phyloP scores from a whole-genome alignment of 2,113 vertebrate species.

The Mustela nigripes region DNA sequence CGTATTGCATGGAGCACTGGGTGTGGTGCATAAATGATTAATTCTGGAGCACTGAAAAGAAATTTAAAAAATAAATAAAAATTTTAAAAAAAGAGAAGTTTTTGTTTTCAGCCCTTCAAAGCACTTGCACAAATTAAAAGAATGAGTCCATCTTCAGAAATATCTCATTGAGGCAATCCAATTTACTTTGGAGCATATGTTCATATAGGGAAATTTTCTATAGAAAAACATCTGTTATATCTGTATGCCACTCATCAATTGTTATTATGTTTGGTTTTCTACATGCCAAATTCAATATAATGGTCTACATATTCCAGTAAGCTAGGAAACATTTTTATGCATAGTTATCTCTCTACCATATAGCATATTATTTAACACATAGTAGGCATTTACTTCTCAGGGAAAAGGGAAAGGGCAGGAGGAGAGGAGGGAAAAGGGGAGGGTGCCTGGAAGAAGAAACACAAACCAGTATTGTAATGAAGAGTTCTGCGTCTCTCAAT shows the following conservation, averaged over 20 bases:
- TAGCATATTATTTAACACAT: not conserved
- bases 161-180: not conserved
- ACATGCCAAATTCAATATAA: not conserved
- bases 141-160: not conserved
- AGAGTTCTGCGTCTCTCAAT: not conserved
- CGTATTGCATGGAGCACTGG: no score
- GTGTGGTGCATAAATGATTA: no score
- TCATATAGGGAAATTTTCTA: not conserved
- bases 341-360: not conserved
- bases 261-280: slow-evolving; percentile 22
- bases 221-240: not conserved
- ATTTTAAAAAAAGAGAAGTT: not conserved
- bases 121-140: slow-evolving; percentile 48
- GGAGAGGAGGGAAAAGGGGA: not conserved
- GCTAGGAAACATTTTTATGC: not conserved
- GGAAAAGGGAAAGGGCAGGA: not conserved
- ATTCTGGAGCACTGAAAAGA: no score
- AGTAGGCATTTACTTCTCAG: not conserved
- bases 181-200: not conserved
- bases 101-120: not conserved
- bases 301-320: not conserved
- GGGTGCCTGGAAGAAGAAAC: not conserved
- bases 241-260: not conserved
- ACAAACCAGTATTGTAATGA: not conserved
- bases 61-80: no score